Base-by-base conservation (phyloP, 2,113 vertebrate species). In the Sinosuthora webbiana region DNA sequence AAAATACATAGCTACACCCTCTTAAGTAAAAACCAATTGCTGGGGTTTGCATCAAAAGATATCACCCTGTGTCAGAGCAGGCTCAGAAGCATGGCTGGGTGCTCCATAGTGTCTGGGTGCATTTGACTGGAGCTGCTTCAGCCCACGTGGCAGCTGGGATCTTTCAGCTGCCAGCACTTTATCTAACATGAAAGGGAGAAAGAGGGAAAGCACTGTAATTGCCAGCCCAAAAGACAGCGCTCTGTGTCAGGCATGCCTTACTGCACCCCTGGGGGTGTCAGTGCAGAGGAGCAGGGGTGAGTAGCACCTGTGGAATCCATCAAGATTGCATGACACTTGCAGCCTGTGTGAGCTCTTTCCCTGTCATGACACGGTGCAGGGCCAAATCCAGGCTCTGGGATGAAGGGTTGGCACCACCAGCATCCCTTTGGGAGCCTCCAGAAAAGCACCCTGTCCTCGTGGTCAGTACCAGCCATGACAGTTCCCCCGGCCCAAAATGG, bases 391-490 rank as follows among this genome's bases (percentile, higher is more conserved):
- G 44, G 45, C 60, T 90, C 41, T 60, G 56, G 49, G 35, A 5
- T 15, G 30, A 45, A 69, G 45, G 37, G 6, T 3, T 82, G 45
- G 37, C 45, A 88, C 18, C 7, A 42, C 25, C 55, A 65, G 13
- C 25, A 60, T 10, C 11, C 28, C 8, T 49, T 20, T 31, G 45
- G 37, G 50, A 82, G 22, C 8, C 44, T 74, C 23, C 55, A 52
- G 70, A 13, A 82, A 37, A 64, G 23, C 23, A 55, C 9, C 4
- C 23, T n/a, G 13, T 65, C 11, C 33, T 6, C 18, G 50, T 52
- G 30, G n/a, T 35, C 0, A 0, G 37, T 15, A 52, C 10, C 15
- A 69, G 44, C 39, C 39, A 7, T 21, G 35, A 37, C 0, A 0
- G 16, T 13, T 44, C 7, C 11, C 21, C 5, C 0, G 0, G 64